Conservation (phyloP, 2,113 vertebrate species). For the Alligator sinensis region DNA sequence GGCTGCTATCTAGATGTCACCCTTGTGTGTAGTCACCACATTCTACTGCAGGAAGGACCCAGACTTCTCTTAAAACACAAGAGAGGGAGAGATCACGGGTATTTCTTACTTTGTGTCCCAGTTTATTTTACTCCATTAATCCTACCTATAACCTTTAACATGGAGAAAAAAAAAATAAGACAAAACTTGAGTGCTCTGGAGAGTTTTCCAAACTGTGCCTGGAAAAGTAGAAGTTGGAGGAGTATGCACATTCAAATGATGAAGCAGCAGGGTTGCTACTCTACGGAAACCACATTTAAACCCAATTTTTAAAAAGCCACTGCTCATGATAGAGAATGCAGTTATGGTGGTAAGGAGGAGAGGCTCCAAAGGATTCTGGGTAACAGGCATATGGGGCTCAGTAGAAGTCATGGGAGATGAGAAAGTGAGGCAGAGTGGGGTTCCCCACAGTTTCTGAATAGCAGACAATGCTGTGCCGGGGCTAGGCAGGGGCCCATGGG, state of each 20-base stretch:
- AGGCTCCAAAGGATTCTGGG: accelerated
- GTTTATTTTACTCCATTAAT: neutral
- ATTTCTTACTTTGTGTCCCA: neutral
- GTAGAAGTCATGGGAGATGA: too few relatives aligned
- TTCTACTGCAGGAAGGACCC: neutral
- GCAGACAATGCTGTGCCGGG: accelerated
- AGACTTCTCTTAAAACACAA: neutral
- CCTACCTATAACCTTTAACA: neutral
- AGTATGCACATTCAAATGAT: accelerated
- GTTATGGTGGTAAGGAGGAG: accelerated
- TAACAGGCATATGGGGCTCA: neutral
- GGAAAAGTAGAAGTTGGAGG: neutral
- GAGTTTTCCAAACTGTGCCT: neutral
- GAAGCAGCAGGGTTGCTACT: accelerated
- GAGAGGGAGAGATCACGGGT: neutral
- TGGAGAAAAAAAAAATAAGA: neutral
- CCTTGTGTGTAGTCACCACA: neutral
- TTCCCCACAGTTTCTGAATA: too few relatives aligned
- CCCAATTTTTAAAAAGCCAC: neutral
- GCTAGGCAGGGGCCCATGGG: neutral
- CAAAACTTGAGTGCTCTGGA: neutral
- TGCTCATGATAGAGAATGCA: neutral
- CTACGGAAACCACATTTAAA: neutral
- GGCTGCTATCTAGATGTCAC: neutral
- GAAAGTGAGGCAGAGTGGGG: too few relatives aligned